phyloP scores from a whole-genome alignment of 1,140 invertebrate species.

The Nephila pilipes region DNA sequence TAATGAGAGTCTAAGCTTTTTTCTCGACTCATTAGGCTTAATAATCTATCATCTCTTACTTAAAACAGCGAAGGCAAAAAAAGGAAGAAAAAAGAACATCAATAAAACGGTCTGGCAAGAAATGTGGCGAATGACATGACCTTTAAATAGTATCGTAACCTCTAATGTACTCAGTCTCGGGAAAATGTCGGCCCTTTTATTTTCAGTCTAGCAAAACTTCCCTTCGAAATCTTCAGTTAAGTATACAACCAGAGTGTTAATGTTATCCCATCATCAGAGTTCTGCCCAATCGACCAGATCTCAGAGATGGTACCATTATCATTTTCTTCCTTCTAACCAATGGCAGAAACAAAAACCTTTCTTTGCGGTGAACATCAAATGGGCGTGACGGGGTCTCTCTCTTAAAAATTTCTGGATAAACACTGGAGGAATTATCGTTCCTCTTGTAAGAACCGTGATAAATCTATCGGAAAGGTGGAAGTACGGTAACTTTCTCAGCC shows the following conservation, averaged over 20 bases:
- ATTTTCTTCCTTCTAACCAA: neutral
- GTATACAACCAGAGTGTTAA: neutral
- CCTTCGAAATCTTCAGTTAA: neutral
- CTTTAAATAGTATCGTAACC: neutral
- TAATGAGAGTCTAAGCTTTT: too few species aligned
- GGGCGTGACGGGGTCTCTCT: neutral
- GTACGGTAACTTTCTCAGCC: neutral
- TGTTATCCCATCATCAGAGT: neutral
- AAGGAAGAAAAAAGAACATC: too few species aligned
- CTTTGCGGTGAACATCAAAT: slow-evolving; percentile 4
- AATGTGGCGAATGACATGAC: neutral
- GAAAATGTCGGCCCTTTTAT: neutral
- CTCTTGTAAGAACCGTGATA: neutral
- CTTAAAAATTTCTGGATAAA: slow-evolving; percentile 22
- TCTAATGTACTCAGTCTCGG: neutral
- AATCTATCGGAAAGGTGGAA: slow-evolving; percentile 29
- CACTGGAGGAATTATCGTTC: slow-evolving; percentile 11
- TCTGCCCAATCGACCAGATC: slow-evolving; percentile 22
- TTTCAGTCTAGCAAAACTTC: neutral
- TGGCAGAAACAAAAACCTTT: slow-evolving; percentile 15
- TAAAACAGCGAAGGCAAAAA: too few species aligned
- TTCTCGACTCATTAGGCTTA: too few species aligned
- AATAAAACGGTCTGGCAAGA: neutral
- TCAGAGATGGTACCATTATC: neutral
- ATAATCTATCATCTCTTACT: too few species aligned